Percentiles rank a stretch among this genome's conserved stretches.
These are phyloP conservation scores for Eumeta japonica DNA, from an alignment of 1,140 invertebrate genomes.

Conservation along the genomic window DNA sequence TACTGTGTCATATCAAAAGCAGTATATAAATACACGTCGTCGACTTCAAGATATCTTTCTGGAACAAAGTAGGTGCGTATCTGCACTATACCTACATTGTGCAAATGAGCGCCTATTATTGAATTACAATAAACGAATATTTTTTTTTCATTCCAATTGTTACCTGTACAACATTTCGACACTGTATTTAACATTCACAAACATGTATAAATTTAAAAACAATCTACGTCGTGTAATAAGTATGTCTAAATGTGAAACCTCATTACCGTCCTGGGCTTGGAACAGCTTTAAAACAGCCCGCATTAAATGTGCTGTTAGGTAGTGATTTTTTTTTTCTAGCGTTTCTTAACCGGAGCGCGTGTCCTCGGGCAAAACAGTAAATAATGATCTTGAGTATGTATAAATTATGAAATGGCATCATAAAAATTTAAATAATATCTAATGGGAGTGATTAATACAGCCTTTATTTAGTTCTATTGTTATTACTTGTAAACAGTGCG, in stretches of 20 bases:
- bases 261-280: too few species aligned
- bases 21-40: too few species aligned
- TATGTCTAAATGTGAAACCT: background rate
- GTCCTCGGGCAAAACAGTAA: conserved; percentile 30
- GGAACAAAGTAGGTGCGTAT: too few species aligned
- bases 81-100: too few species aligned
- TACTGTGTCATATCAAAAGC: too few species aligned
- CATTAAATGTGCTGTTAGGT: conserved; percentile 16
- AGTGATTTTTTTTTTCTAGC: conserved; percentile 24
- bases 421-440: conserved; percentile 16
- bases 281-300: conserved; percentile 11
- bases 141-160: background rate
- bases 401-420: conserved; percentile 31
- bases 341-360: conserved; percentile 19
- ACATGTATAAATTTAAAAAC: background rate
- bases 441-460: conserved; percentile 13
- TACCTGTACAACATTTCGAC: background rate
- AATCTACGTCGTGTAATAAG: background rate
- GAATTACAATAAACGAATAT: too few species aligned
- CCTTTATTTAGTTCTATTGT: background rate
- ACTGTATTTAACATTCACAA: background rate
- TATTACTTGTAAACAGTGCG: too few species aligned
- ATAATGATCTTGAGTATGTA: conserved; percentile 26
- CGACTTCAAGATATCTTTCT: too few species aligned
- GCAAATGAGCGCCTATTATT: too few species aligned